phyloP scores from a whole-genome alignment of 2,888 invertebrate genomes.

The Ochropacha duplaris region DNA sequence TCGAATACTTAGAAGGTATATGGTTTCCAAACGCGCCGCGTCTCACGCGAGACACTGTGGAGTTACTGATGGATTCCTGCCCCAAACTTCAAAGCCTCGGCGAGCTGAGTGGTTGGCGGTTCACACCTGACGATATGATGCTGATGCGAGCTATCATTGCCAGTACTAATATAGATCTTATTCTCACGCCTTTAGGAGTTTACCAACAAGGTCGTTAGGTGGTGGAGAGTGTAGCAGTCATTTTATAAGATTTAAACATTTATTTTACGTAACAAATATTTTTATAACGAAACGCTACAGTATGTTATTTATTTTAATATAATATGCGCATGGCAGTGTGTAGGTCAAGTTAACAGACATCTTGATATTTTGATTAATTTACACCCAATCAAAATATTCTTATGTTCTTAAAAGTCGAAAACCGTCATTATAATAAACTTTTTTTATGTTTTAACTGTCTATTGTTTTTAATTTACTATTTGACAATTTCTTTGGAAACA shows the following conservation, averaged over 20 bases:
- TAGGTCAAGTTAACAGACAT: background rate
- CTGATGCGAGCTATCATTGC: constrained; percentile 85
- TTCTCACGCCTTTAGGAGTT: constrained; percentile 84
- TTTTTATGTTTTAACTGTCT: constrained; percentile 24
- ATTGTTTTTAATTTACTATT: constrained; percentile 14
- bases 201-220: constrained; percentile 65
- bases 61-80: constrained; percentile 86
- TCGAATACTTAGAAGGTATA: constrained; percentile 85
- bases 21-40: constrained; percentile 88
- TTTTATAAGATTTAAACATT: background rate
- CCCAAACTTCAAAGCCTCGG: constrained; percentile 86
- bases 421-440: constrained; percentile 21
- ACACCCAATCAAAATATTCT: background rate
- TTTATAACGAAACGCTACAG: background rate
- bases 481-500: background rate
- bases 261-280: background rate
- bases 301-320: too few species aligned
- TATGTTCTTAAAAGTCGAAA: background rate
- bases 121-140: constrained; percentile 86
- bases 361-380: background rate
- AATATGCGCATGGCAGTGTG: background rate
- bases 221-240: too few species aligned
- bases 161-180: constrained; percentile 86
- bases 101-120: constrained; percentile 86
- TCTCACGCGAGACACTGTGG: constrained; percentile 84